Evolutionary conservation across 2,797 vertebrate species (phyloP), one percentile per base, ranked within the genome.

Genomic region (Cyclura pinguis): DNA sequence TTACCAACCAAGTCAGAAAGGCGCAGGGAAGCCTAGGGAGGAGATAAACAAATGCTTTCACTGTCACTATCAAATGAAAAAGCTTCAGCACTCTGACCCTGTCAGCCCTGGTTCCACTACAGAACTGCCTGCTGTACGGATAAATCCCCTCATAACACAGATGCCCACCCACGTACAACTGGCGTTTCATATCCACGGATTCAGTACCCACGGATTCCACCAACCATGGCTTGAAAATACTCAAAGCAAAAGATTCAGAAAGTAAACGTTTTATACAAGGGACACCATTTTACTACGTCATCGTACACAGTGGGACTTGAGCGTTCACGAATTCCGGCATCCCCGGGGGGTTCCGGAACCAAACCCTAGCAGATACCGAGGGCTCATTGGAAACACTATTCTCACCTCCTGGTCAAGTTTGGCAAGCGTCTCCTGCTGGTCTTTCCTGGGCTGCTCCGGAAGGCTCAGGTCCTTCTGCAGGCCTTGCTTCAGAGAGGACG

Each of bases 321-420:
- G 42, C 42, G 4, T 47, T 47, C 42, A 47, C 4, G 42, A 47
- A 47, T 47, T 47, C 42, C 4, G 42, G 42, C 42, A 47, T 47
- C 4, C 2, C 42, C 4, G 42, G 42, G 42, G 42, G 42, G 42
- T 47, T 47, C 42, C 4, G 42, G 42, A 47, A 47, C 42, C 42
- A 47, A 47, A 47, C 42, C 42, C 42, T 4, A 47, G 4, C 2
- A 47, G 42, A 47, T 47, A 47, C 42, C 42, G 4, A 47, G 42
- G 2, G 42, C 59, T 4, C 20, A 20, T 3, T 62, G 59, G 22
- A 62, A 20, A 6, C 16, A 1, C 1, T 4, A 14, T 77, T 35
- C 94, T 96, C 47, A 96, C 95, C 94, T 96, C 90, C 78, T 55
- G 74, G 91, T 96, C 95, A 0, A 94, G 88, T 24, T 94, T 87